phyloP scores from a whole-genome alignment of 2,888 invertebrate genomes.

The Oscheius myriophilus region DNA sequence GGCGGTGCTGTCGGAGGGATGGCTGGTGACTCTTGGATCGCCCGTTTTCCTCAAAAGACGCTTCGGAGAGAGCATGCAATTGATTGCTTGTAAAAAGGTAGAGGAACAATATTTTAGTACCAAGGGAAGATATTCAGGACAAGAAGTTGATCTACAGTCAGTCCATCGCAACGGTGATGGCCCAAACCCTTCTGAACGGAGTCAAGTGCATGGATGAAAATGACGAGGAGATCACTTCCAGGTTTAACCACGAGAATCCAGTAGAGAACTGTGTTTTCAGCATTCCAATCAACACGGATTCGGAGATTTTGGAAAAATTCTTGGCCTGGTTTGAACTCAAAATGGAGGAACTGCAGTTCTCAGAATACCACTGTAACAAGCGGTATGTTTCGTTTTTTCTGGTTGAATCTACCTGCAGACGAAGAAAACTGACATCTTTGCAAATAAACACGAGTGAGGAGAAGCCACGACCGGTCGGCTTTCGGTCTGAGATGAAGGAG shows the following conservation, averaged over 20 bases:
- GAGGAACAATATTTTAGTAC: too few relatives aligned
- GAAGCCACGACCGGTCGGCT: too few relatives aligned
- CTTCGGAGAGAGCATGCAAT: conserved; percentile 72
- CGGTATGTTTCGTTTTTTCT: too few relatives aligned
- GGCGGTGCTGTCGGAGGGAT: conserved; percentile 73
- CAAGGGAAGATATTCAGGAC: too few relatives aligned
- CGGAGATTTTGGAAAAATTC: conserved; percentile 49
- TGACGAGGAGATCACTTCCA: conserved; percentile 49
- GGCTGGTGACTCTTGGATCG: conserved; percentile 72
- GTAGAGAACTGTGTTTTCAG: conserved; percentile 22
- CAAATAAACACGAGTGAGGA: too few relatives aligned
- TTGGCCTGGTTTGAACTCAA: conserved; percentile 55
- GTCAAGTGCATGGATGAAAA: conserved; percentile 34
- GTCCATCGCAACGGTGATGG: background rate
- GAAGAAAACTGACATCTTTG: too few relatives aligned
- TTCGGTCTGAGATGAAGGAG: too few relatives aligned
- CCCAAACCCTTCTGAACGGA: conserved; percentile 15
- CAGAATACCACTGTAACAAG: too few relatives aligned
- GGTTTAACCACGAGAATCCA: conserved; percentile 3
- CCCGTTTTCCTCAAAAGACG: conserved; percentile 73
- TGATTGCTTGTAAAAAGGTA: conserved; percentile 36
- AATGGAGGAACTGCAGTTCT: conserved; percentile 38
- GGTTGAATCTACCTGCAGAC: too few relatives aligned
- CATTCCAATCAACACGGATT: conserved; percentile 53
- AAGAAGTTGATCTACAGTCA: background rate